phyloP scores from a whole-genome alignment of 2,113 vertebrate species.

The Mustela lutreola region DNA sequence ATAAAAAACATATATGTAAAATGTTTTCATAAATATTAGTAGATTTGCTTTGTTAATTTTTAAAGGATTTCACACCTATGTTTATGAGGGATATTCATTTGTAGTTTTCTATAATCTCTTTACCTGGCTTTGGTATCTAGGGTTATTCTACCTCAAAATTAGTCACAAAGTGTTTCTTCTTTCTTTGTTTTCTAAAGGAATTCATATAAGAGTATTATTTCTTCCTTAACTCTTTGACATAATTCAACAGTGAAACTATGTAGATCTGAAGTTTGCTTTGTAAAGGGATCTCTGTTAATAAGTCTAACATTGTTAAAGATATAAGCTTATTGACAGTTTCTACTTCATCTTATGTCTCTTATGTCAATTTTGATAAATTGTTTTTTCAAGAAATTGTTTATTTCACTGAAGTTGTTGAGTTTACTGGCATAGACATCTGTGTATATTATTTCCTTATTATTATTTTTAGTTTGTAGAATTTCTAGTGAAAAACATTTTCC shows the following conservation, averaged over 20 bases:
- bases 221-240: slow-evolving; percentile 14
- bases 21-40: not conserved
- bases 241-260: not conserved
- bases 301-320: not conserved
- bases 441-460: not conserved
- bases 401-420: not conserved
- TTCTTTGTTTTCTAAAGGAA: not conserved
- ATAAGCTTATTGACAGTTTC: not conserved
- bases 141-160: slow-evolving; percentile 13
- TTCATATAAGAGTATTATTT: not conserved
- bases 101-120: not conserved
- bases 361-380: not conserved
- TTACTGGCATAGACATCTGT: not conserved
- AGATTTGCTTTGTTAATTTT: not conserved
- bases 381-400: not conserved
- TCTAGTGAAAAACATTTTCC: not conserved
- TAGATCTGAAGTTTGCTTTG: not conserved
- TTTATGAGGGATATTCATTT: not conserved
- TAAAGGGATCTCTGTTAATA: not conserved
- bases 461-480: not conserved
- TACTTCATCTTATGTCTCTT: slow-evolving; percentile 34
- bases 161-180: not conserved
- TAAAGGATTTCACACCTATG: not conserved
- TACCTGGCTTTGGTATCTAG: not conserved
- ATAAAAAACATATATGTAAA: not conserved